These are phyloP conservation scores for Drepanosiphum platanoidis DNA, from an alignment of 2,888 invertebrate genomes.

Conservation along the genomic window DNA sequence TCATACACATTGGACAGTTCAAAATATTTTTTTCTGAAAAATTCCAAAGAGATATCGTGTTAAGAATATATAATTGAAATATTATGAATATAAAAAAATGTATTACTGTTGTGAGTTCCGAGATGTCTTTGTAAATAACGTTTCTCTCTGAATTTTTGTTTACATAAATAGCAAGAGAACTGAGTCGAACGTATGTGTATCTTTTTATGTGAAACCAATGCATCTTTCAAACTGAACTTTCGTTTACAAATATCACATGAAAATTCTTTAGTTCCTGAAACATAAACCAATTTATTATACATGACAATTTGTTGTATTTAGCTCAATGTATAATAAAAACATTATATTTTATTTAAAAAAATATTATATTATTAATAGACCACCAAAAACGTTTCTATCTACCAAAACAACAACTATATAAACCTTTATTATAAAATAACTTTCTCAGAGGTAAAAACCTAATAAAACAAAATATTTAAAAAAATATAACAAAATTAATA, in stretches of 20 bases:
- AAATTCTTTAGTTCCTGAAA: constrained; percentile 61
- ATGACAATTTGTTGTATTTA: background rate
- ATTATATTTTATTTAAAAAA: no score
- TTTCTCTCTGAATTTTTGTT: constrained; percentile 61
- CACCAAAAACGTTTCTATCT: no score
- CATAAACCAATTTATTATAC: background rate
- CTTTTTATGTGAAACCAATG: constrained; percentile 62
- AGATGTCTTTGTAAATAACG: constrained; percentile 63
- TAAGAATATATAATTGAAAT: background rate
- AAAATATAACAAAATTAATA: no score
- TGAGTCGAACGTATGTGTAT: constrained; percentile 57
- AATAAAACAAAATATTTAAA: background rate
- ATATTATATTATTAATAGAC: no score
- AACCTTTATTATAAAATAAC: no score
- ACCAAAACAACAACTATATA: no score
- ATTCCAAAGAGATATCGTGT: background rate
- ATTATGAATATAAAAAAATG: background rate
- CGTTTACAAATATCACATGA: constrained; percentile 62
- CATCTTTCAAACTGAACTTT: constrained; percentile 61
- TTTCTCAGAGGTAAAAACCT: background rate
- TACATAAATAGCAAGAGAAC: constrained; percentile 60
- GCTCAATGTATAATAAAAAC: no score
- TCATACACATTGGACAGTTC: constrained; percentile 61
- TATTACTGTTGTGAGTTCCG: constrained; percentile 62
- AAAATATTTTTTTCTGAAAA: constrained; percentile 61